These are phyloP conservation scores for Butorides virescens DNA, from an alignment of 2,113 vertebrate species.

Conservation along the genomic window DNA sequence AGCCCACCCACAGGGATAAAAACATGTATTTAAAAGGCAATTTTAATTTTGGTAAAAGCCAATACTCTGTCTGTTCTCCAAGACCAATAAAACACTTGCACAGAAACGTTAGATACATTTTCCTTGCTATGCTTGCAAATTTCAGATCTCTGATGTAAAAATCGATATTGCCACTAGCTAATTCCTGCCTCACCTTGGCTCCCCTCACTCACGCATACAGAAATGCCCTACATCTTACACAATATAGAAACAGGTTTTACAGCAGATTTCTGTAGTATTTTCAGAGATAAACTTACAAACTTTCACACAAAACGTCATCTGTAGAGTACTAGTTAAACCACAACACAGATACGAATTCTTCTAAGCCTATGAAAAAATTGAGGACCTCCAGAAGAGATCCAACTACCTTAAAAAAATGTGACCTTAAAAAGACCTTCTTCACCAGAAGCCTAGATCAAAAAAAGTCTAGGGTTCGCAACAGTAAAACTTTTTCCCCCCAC, in stretches of 20 bases:
- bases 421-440: neutral
- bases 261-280: neutral
- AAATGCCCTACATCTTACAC: neutral
- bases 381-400: neutral
- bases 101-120: neutral
- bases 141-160: neutral
- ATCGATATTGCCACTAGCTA: fast-evolving
- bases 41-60: neutral
- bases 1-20: neutral
- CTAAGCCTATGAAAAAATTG: fast-evolving
- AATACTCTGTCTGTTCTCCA: neutral
- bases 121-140: neutral
- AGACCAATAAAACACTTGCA: neutral
- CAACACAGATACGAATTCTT: neutral
- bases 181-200: neutral
- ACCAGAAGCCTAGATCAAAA: neutral
- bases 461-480: neutral
- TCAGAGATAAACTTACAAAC: neutral
- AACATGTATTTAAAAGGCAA: fast-evolving
- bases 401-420: neutral
- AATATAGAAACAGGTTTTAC: neutral
- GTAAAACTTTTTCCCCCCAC: neutral
- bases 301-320: neutral
- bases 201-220: neutral
- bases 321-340: neutral